These are phyloP conservation scores for Frankliniella fusca DNA, from an alignment of 2,888 invertebrate genomes.

Conservation along the genomic window DNA sequence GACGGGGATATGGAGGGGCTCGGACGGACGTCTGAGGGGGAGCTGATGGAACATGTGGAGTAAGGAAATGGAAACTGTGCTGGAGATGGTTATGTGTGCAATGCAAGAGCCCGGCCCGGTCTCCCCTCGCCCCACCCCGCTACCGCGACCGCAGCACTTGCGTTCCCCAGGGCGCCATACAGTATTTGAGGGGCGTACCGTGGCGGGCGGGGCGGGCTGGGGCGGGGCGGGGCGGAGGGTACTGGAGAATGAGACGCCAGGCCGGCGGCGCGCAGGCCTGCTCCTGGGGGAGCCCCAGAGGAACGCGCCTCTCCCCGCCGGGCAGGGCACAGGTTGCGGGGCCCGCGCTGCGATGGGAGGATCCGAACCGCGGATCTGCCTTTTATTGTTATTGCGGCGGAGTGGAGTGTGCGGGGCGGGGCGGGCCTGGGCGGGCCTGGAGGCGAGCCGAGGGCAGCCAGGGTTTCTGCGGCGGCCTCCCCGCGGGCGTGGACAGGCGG, in stretches of 20 bases:
- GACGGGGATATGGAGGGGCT: not conserved
- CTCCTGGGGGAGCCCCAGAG: no score
- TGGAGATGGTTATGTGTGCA: not conserved
- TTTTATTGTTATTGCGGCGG: not conserved
- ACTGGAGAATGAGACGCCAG: no score
- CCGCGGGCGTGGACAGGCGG: not conserved
- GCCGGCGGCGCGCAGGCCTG: no score
- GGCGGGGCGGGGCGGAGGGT: no score
- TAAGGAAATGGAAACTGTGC: slow-evolving; percentile 6
- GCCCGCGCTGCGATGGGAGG: not conserved
- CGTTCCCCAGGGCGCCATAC: no score
- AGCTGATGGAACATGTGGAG: not conserved
- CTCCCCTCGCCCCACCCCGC: not conserved
- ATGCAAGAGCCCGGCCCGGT: not conserved
- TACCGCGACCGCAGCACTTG: no score
- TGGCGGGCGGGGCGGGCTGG: no score
- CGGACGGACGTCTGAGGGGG: not conserved
- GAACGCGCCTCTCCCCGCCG: not conserved
- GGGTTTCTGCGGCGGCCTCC: not conserved
- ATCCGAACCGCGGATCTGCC: not conserved
- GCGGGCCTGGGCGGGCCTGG: not conserved
- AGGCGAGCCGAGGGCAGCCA: not conserved
- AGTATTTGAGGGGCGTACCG: no score
- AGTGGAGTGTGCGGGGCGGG: not conserved
- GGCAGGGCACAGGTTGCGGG: not conserved